Conservation (phyloP, 2,888 invertebrate species). For the Chelonus formosanus region DNA sequence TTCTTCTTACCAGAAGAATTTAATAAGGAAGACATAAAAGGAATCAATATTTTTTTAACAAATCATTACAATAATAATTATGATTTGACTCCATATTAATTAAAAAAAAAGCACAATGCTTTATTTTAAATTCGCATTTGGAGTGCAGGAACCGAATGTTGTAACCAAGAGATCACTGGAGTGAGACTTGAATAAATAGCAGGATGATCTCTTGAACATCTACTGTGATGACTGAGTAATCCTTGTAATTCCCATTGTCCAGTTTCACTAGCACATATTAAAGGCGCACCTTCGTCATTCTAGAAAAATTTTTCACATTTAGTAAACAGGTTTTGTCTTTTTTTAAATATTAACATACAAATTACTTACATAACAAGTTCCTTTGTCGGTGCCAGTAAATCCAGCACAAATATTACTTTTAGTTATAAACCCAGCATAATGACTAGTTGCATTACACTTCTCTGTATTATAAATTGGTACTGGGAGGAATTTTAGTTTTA, state of each 20-base stretch:
- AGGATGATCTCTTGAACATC: slow-evolving; percentile 71
- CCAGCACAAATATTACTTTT: slow-evolving; percentile 71
- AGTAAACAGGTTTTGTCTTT: not conserved
- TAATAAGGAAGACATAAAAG: slow-evolving; percentile 24
- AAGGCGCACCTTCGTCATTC: slow-evolving; percentile 75
- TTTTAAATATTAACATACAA: not conserved
- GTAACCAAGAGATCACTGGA: slow-evolving; percentile 59
- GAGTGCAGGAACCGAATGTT: slow-evolving; percentile 59
- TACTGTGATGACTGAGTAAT: slow-evolving; percentile 70
- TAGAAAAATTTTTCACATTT: slow-evolving; percentile 53
- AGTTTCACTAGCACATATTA: slow-evolving; percentile 70
- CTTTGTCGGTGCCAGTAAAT: slow-evolving; percentile 68
- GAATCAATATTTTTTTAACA: slow-evolving; percentile 1
- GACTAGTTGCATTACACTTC: slow-evolving; percentile 71
- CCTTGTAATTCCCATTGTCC: slow-evolving; percentile 72
- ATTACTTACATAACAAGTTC: slow-evolving; percentile 70
- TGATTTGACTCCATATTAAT: slow-evolving; percentile 13
- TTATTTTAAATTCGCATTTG: slow-evolving; percentile 51
- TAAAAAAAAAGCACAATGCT: not conserved
- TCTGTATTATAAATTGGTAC: slow-evolving; percentile 68
- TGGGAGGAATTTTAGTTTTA: slow-evolving; percentile 68
- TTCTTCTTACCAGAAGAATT: slow-evolving; percentile 38
- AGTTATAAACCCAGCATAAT: slow-evolving; percentile 71
- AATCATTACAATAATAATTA: slow-evolving; percentile 13
- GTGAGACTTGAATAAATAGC: slow-evolving; percentile 67